Base-by-base conservation (phyloP, 2,797 vertebrate genomes). In the Rhinoraja longicauda region DNA sequence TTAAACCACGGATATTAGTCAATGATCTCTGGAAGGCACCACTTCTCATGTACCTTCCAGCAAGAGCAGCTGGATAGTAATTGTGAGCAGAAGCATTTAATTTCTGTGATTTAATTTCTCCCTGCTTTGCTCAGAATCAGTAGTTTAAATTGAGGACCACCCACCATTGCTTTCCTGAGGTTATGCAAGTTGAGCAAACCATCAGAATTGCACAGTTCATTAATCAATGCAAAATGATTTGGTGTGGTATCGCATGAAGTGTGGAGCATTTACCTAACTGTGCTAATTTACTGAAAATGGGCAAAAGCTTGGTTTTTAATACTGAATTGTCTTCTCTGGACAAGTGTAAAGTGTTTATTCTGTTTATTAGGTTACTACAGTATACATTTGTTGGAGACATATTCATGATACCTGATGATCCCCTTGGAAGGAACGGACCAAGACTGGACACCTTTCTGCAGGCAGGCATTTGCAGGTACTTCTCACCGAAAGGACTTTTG, bases 321-420 rank as follows among this genome's bases (percentile, higher is more conserved):
- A 29, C 4, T 29, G 7, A 75, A 4, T 62, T 76, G 39, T 24
- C 59, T 92, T 93, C 84, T 62, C 91, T 92, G 39, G 29, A 3
- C 39, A 92, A 57, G 39, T 53, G 5, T 92, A n/a, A 8, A 62
- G 4, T 84, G 53, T 32, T 94, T 82, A 93, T 53, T 93, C 70
- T 95, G 1, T 95, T 94, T 53, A 32, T 59, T 94, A 99, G 99
- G 94, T 96, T 99, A 94, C 97, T 99, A 88, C 99, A 98, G 95
- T 99, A 98, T 93, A 99, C 98, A 1, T 99, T 99, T 94, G 98
- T 96, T 79, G 98, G 98, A 94, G 98, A 99, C 94, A 97, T 98
- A 94, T 99, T 99, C 95, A 99, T 99, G 98, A 98, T 99, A 96
- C 98, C 99, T 19, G 99, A 99, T 93, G 99, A 99, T 95, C 99